phyloP scores from a whole-genome alignment of 2,888 invertebrate genomes.

The Liodrosophila aerea region DNA sequence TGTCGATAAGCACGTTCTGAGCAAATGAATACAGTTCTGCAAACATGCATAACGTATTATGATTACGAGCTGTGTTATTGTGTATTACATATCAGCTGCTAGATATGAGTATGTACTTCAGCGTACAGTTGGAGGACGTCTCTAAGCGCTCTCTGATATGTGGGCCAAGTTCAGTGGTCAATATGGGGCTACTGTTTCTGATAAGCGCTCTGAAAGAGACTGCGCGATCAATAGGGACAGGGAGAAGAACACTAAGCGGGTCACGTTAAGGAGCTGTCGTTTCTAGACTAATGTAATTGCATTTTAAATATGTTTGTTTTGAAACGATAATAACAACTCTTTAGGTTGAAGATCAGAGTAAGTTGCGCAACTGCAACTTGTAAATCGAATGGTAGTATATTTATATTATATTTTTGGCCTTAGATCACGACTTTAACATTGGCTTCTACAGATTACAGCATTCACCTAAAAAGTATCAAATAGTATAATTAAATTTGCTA shows the following conservation, averaged over 20 bases:
- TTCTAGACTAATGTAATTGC: neutral
- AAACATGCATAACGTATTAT: no score
- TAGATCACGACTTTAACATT: no score
- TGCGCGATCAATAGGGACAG: no score
- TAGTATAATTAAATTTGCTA: no score
- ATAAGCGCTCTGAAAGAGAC: slow-evolving; percentile 17
- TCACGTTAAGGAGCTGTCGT: neutral
- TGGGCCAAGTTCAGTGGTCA: slow-evolving; percentile 47
- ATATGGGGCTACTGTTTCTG: slow-evolving; percentile 14
- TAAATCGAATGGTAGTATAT: no score
- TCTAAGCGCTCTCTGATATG: slow-evolving; percentile 15
- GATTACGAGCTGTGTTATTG: slow-evolving; percentile 4
- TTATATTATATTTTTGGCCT: no score
- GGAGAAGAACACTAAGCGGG: slow-evolving; percentile 13
- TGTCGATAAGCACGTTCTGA: no score
- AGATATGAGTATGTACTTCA: slow-evolving; percentile 10
- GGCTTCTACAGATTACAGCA: no score
- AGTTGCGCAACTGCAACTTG: no score
- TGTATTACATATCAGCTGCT: slow-evolving; percentile 36
- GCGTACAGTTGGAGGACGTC: neutral
- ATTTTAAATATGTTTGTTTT: slow-evolving; percentile 8
- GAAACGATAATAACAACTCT: neutral
- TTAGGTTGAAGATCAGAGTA: neutral
- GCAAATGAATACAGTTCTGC: neutral
- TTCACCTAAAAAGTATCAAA: no score